Base-by-base conservation (phyloP, 92 coral and sea anemone species). In the Metridium senile region DNA sequence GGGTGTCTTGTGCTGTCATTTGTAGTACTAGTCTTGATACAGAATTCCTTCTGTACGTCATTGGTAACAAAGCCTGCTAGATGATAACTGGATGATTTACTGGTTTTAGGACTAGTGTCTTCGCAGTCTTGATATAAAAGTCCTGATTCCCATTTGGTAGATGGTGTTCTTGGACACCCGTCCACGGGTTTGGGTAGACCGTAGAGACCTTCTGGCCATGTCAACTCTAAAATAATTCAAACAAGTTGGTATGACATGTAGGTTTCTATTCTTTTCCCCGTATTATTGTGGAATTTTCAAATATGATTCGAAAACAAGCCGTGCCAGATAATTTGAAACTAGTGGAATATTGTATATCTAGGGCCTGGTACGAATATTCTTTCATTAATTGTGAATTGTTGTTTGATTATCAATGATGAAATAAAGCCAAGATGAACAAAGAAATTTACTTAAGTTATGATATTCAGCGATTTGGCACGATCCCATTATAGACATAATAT, bases 171-270 rank as follows among this genome's bases (percentile, higher is more conserved):
- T 71, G 95, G 95, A 67, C 95, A 90, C 6, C 88, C 95, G 28
- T 33, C 62, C n/a, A 71, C 80, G 23, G 95, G 81, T 66, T 80
- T 90, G 10, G 95, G 95, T 25, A 90, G 32, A 17, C 89, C 95
- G 66, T 88, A 90, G 10, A 59, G 79, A 34, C 95, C 95, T 30
- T 54, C 85, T 0, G 95, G 95, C 95, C 95, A 90, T 16, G 11
- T 21, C 1, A 54, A 58, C 1, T 20, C 78, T 18, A 59, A 26
- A 26, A 59, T 13, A 39, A 39, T 39, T 39, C 13, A 39, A 39
- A 13, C 49, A 13, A 39, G 6, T 39, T 13, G 13, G 8, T 39
- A 39, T 39, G 49, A 13, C 49, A 13, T 39, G n/a, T n/a, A n/a
- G 8, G 13, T 39, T 39, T 39, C 13, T 4, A 6, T 39, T 4